Base-by-base conservation (phyloP, 2,113 vertebrate genomes). In the Psilopogon haemacephalus region DNA sequence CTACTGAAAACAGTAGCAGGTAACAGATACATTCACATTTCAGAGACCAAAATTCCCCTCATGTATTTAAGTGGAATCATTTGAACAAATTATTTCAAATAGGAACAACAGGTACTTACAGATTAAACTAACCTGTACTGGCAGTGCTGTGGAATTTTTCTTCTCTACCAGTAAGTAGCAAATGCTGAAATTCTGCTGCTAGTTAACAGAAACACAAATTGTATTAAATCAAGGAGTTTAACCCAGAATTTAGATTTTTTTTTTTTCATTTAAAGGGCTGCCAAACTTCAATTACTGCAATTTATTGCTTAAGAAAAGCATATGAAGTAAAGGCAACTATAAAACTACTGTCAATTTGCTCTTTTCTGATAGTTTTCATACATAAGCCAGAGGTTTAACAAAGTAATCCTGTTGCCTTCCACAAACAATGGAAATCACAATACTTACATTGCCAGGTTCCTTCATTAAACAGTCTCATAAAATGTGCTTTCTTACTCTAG, bases 111-210 rank as follows among this genome's bases (percentile, higher is more conserved):
- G 98, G 98, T 99, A 99, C 99, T 99, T 99, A 99, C 99, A 98
- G 98, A 97, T 97, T 97, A 98, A 98, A 99, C 98, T 98, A 98
- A 99, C 98, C 98, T 99, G 98, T 98, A 98, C 98, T 98, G 98
- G 98, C 98, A 98, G 98, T 97, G 98, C 97, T 98, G 98, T 98
- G 98, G 98, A 97, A 97, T 98, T 98, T 97, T 98, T 98, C 98
- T 98, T 98, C 98, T 98, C 98, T 98, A 98, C 98, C 98, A 98
- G 98, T 98, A 98, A 98, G 98, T 98, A 97, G 97, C 97, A 98
- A 98, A 98, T 98, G 98, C 98, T 98, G 98, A 98, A 98, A 98
- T 98, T 98, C 98, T 98, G 98, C 98, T 98, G 98, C 98, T 99
- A 99, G 98, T 98, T 98, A 98, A 98, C 98, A 99, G 98, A 99